Percentiles rank a stretch among this genome's conserved stretches.
Evolutionary conservation across 2,888 invertebrate genomes (phyloP).

Genomic region (Ditula angustiorana): DNA sequence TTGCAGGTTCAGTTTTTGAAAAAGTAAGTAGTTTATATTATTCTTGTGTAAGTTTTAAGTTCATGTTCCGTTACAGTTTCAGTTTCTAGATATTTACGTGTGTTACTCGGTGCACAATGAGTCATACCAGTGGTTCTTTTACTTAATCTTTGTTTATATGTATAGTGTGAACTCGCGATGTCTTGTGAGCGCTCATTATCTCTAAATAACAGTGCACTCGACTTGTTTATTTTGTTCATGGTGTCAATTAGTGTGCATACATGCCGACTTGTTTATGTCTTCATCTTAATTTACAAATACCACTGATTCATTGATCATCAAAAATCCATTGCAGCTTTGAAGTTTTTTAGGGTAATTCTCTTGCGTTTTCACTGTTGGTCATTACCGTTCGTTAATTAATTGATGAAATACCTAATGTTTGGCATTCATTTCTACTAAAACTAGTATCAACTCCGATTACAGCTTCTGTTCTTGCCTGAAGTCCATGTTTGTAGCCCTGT

Average conservation of each 20-base stretch:
- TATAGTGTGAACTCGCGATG: slow-evolving; percentile 20
- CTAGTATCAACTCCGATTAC: too few relatives aligned
- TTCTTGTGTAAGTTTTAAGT: slow-evolving; percentile 35
- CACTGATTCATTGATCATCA: too few relatives aligned
- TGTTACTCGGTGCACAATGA: slow-evolving; percentile 38
- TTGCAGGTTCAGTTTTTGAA: slow-evolving; percentile 28
- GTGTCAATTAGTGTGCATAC: background rate
- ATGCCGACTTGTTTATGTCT: too few relatives aligned
- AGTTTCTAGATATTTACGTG: slow-evolving; percentile 43
- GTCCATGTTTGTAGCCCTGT: too few relatives aligned
- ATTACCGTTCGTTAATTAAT: too few relatives aligned
- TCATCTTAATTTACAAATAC: too few relatives aligned
- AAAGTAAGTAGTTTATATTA: slow-evolving; percentile 45
- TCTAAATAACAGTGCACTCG: slow-evolving; percentile 17
- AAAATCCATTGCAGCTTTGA: too few relatives aligned
- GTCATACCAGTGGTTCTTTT: slow-evolving; percentile 14
- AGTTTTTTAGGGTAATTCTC: too few relatives aligned
- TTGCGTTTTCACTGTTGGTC: too few relatives aligned
- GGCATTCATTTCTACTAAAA: too few relatives aligned
- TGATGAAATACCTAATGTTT: too few relatives aligned
- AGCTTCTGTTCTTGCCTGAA: too few relatives aligned
- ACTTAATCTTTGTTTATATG: slow-evolving; percentile 35
- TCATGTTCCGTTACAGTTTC: slow-evolving; percentile 35
- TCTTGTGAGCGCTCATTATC: slow-evolving; percentile 18
- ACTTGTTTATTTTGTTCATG: slow-evolving; percentile 14